Conservation (phyloP, 2,888 invertebrate genomes). For the Chymomyza amoena region DNA sequence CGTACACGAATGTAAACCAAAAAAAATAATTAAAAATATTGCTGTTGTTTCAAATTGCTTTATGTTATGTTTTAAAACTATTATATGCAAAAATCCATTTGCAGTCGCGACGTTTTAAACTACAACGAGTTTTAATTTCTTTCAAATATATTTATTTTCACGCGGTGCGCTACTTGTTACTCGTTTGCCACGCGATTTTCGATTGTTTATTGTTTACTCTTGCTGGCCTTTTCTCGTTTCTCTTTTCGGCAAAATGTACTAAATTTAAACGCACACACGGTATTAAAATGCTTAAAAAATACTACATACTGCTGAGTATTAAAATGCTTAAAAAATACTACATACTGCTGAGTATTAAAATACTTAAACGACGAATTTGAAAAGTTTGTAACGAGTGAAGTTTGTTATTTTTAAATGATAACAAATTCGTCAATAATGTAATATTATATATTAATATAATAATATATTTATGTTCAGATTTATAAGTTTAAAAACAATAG, state of each 20-base stretch:
- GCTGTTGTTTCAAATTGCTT: constrained; percentile 1
- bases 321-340: neutral
- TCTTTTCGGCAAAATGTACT: neutral
- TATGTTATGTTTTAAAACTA: constrained; percentile 22
- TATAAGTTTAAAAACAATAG: no score
- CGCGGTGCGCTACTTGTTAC: neutral
- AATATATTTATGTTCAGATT: no score
- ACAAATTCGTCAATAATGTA: no score
- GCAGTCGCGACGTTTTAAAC: neutral
- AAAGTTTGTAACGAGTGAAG: neutral
- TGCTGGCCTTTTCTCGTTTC: neutral
- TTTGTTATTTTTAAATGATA: no score
- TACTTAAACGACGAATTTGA: neutral
- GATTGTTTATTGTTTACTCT: neutral
- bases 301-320: neutral
- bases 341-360: neutral
- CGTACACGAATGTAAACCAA: neutral
- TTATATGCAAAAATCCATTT: constrained; percentile 13
- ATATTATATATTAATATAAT: no score
- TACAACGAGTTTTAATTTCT: neutral
- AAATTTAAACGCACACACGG: neutral
- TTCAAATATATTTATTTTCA: neutral
- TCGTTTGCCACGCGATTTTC: neutral
- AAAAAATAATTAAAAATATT: constrained; percentile 17
- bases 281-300: neutral